phyloP scores from a whole-genome alignment of 2,797 vertebrate species.

The Sebastiscus tertius region DNA sequence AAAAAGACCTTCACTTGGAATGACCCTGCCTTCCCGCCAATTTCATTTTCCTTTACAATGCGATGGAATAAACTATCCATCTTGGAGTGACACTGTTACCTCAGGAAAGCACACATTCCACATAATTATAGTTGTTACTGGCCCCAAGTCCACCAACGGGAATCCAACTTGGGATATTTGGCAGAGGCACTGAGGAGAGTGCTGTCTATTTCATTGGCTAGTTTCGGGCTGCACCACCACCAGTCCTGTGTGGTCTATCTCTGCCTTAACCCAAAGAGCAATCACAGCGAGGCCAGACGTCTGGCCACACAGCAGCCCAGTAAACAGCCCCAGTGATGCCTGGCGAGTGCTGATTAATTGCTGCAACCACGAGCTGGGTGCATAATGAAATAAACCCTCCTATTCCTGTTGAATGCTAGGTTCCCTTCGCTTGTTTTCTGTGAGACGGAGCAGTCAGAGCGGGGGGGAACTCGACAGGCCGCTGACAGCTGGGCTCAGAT shows the following conservation, averaged over 20 bases:
- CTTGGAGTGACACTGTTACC: slow-evolving; percentile 75
- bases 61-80: slow-evolving; percentile 76
- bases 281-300: slow-evolving; percentile 67
- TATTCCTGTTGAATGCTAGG: slow-evolving; percentile 30
- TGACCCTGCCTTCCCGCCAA: slow-evolving; percentile 63
- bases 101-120: slow-evolving; percentile 81
- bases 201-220: slow-evolving; percentile 65
- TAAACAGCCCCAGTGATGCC: slow-evolving; percentile 60
- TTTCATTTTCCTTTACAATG: slow-evolving; percentile 73
- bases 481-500: slow-evolving; percentile 56
- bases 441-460: slow-evolving; percentile 21
- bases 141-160: slow-evolving; percentile 64
- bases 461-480: slow-evolving; percentile 6
- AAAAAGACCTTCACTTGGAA: slow-evolving; percentile 54
- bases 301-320: slow-evolving; percentile 68
- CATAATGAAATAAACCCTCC: slow-evolving; percentile 51
- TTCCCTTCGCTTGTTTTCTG: slow-evolving; percentile 58
- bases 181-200: slow-evolving; percentile 63
- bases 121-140: slow-evolving; percentile 83
- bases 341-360: slow-evolving; percentile 68
- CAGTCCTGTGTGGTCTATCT: slow-evolving; percentile 79
- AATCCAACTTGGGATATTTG: slow-evolving; percentile 75
- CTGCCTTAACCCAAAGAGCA: slow-evolving; percentile 62
- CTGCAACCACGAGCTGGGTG: slow-evolving; percentile 60
- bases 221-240: slow-evolving; percentile 54